Percentiles rank a stretch among this genome's conserved stretches.
phyloP scores from a whole-genome alignment of 2,113 vertebrate genomes.

The Scomber colias region DNA sequence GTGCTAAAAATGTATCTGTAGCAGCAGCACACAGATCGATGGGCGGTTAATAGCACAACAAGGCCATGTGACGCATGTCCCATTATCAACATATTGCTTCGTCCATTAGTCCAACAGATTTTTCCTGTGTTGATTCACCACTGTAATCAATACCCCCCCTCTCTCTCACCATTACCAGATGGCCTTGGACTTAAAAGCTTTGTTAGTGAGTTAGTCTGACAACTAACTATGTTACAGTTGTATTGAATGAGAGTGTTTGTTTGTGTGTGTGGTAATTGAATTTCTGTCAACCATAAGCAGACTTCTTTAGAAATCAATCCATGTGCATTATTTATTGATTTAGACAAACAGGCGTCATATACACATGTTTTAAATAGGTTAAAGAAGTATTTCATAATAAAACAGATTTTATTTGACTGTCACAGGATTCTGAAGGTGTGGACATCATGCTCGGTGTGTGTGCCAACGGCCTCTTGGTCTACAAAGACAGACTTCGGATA shows the following conservation, averaged over 20 bases:
- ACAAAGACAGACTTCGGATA: slow-evolving; percentile 97
- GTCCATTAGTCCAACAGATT: slow-evolving; percentile 70
- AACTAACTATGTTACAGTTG: slow-evolving; percentile 53
- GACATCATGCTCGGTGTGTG: slow-evolving; percentile 99
- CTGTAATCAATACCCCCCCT: slow-evolving; percentile 65
- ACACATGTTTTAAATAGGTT: not conserved
- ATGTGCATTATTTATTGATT: slow-evolving; percentile 17
- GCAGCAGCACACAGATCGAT: slow-evolving; percentile 41
- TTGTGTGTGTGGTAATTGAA: slow-evolving; percentile 49
- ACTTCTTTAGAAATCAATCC: slow-evolving; percentile 60
- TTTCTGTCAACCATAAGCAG: slow-evolving; percentile 52
- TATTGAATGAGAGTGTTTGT: not conserved
- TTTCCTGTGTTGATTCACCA: slow-evolving; percentile 60
- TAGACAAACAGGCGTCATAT: slow-evolving; percentile 8
- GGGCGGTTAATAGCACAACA: slow-evolving; percentile 33
- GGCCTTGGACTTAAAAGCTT: slow-evolving; percentile 77
- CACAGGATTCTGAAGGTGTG: slow-evolving; percentile 96
- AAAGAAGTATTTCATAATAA: not conserved
- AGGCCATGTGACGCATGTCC: slow-evolving; percentile 40
- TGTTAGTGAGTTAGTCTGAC: slow-evolving; percentile 57
- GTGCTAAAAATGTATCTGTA: slow-evolving; percentile 13
- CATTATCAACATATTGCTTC: slow-evolving; percentile 65
- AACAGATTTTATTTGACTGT: not conserved
- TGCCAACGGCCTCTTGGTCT: slow-evolving; percentile 96
- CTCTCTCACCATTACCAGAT: slow-evolving; percentile 50